Evolutionary conservation across 2,797 vertebrate genomes (phyloP).

Genomic region (Sebastes jordani): DNA sequence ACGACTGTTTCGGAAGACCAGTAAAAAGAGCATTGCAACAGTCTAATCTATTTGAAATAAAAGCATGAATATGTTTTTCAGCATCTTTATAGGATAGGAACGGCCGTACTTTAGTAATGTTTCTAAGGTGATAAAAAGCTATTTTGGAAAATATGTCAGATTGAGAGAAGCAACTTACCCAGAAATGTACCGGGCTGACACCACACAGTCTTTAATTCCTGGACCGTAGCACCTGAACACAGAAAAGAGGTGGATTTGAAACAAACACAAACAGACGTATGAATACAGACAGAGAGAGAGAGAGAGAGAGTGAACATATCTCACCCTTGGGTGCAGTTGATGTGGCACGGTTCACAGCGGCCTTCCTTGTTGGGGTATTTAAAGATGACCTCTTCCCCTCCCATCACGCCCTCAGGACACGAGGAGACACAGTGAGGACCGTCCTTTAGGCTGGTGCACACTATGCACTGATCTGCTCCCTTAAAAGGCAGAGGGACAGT

Average conservation of each 20-base stretch:
- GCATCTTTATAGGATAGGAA: neutral
- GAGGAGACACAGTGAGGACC: slow-evolving; percentile 92
- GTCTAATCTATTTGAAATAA: neutral
- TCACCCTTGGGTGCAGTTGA: slow-evolving; percentile 93
- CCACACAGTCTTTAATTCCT: slow-evolving; percentile 53
- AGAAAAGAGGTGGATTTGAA: neutral
- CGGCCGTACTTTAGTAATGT: neutral
- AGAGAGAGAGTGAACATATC: slow-evolving; percentile 1
- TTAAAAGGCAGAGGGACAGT: slow-evolving; percentile 41
- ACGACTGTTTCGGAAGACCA: neutral
- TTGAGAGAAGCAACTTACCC: slow-evolving; percentile 39
- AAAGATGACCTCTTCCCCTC: slow-evolving; percentile 89
- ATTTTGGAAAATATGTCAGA: neutral
- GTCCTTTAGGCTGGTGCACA: slow-evolving; percentile 86
- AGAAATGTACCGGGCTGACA: slow-evolving; percentile 8
- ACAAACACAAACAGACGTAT: neutral
- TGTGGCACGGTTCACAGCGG: slow-evolving; percentile 89
- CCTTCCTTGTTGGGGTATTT: slow-evolving; percentile 86
- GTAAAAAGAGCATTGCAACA: neutral
- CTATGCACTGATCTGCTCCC: slow-evolving; percentile 89
- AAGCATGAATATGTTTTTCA: neutral
- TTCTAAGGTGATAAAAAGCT: neutral
- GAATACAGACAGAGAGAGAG: neutral
- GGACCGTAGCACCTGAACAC: slow-evolving; percentile 69
- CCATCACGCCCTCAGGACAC: slow-evolving; percentile 90